Conservation (phyloP, 2,888 invertebrate species). For the Lottia scabra region DNA sequence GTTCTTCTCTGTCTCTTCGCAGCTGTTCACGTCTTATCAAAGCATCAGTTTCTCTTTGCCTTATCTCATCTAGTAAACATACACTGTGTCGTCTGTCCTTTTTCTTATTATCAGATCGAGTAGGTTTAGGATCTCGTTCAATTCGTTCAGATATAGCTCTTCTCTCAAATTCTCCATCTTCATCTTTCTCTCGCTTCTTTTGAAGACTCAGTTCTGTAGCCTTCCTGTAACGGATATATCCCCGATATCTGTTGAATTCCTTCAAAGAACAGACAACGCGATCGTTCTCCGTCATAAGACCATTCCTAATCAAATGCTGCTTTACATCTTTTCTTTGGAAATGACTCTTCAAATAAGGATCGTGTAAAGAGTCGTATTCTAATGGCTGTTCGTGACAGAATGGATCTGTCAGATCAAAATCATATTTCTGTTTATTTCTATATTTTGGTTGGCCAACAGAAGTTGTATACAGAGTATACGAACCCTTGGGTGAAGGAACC, state of each 20-base stretch:
- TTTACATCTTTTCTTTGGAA: slow-evolving; percentile 40
- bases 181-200: slow-evolving; percentile 27
- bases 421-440: slow-evolving; percentile 40
- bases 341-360: slow-evolving; percentile 54
- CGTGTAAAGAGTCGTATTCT: slow-evolving; percentile 57
- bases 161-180: no score
- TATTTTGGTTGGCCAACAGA: slow-evolving; percentile 69
- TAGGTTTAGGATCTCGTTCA: neutral
- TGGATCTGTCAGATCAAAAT: slow-evolving; percentile 60
- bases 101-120: neutral
- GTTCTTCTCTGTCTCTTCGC: neutral
- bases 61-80: neutral
- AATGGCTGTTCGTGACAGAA: slow-evolving; percentile 46
- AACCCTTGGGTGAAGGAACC: slow-evolving; percentile 73
- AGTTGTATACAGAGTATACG: slow-evolving; percentile 73
- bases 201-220: slow-evolving; percentile 44
- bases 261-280: slow-evolving; percentile 76
- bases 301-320: slow-evolving; percentile 57
- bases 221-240: slow-evolving; percentile 69
- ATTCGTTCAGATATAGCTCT: neutral
- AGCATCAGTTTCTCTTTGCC: neutral
- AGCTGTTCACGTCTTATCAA: neutral
- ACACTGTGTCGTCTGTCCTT: neutral
- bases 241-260: slow-evolving; percentile 77
- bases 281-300: slow-evolving; percentile 74